Conservation (phyloP, 92 coral and sea anemone species). For the Umimayanthus chanpuru region DNA sequence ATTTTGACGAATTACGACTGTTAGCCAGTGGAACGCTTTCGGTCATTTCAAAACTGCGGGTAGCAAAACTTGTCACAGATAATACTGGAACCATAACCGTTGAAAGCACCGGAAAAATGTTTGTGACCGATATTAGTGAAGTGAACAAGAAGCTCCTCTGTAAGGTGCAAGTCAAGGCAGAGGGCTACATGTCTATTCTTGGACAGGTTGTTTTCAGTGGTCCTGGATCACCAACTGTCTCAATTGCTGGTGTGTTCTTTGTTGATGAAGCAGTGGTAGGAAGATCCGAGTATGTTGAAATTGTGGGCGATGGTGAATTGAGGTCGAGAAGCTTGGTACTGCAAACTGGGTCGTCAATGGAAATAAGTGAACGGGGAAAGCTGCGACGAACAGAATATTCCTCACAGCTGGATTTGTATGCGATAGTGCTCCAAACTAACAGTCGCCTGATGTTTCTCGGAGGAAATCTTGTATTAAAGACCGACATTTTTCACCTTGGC, state of each 20-base stretch:
- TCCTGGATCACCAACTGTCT: constrained; percentile 50
- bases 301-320: constrained; percentile 48
- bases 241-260: constrained; percentile 47
- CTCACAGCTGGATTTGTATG: constrained; percentile 22
- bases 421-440: constrained; percentile 42
- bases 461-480: constrained; percentile 23
- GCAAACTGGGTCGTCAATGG: constrained; percentile 36
- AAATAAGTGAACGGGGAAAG: constrained; percentile 46
- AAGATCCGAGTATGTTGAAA: constrained; percentile 21
- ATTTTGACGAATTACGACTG: constrained; percentile 51
- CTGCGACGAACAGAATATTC: constrained; percentile 36
- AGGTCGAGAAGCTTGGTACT: constrained; percentile 49
- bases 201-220: constrained; percentile 50
- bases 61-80: constrained; percentile 52
- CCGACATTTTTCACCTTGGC: constrained; percentile 44
- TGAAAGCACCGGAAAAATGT: constrained; percentile 33
- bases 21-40: constrained; percentile 43
- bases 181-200: constrained; percentile 49
- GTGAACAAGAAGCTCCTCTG: constrained; percentile 42
- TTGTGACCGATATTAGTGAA: constrained; percentile 34
- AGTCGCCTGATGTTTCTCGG: constrained; percentile 44
- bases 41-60: constrained; percentile 43
- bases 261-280: constrained; percentile 47
- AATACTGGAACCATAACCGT: constrained; percentile 58
- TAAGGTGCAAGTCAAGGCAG: constrained; percentile 52